Evolutionary conservation across 2,113 vertebrate species (phyloP).

Genomic region (Tor tambroides): DNA sequence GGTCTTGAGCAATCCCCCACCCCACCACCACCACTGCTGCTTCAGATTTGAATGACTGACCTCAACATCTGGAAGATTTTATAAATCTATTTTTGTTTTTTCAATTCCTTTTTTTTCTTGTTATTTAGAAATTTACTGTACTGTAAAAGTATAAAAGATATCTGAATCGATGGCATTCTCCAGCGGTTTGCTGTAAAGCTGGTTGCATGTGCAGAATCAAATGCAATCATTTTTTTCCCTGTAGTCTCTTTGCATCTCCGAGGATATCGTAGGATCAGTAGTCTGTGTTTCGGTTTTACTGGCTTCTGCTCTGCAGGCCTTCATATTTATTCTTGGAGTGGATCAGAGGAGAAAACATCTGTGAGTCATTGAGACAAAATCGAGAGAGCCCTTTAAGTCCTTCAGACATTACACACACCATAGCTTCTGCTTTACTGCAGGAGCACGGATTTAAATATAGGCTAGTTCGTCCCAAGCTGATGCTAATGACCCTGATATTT

Average conservation of each 20-base stretch:
- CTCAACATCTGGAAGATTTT: constrained; percentile 63
- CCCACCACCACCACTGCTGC: constrained; percentile 20
- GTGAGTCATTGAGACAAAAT: constrained; percentile 66
- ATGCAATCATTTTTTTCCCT: constrained; percentile 62
- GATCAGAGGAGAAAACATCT: constrained; percentile 70
- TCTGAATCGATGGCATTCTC: constrained; percentile 53
- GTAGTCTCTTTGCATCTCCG: constrained; percentile 37
- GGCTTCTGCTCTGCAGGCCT: constrained; percentile 59
- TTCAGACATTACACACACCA: constrained; percentile 49
- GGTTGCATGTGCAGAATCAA: constrained; percentile 63
- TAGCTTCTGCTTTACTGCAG: constrained; percentile 36
- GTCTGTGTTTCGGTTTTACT: constrained; percentile 71
- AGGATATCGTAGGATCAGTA: constrained; percentile 60
- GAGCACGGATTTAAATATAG: constrained; percentile 52
- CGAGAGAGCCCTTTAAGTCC: constrained; percentile 56
- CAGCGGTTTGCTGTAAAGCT: constrained; percentile 45
- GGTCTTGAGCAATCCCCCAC: constrained; percentile 28
- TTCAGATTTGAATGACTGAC: constrained; percentile 35
- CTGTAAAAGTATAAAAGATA: constrained; percentile 51
- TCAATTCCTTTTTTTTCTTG: background rate
- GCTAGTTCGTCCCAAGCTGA: constrained; percentile 26
- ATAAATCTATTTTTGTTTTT: constrained; percentile 5
- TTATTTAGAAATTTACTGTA: constrained; percentile 46
- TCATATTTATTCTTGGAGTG: constrained; percentile 65
- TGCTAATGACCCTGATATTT: constrained; percentile 47